phyloP scores from a whole-genome alignment of 2,113 vertebrate genomes.

The Sisor rabdophorus region DNA sequence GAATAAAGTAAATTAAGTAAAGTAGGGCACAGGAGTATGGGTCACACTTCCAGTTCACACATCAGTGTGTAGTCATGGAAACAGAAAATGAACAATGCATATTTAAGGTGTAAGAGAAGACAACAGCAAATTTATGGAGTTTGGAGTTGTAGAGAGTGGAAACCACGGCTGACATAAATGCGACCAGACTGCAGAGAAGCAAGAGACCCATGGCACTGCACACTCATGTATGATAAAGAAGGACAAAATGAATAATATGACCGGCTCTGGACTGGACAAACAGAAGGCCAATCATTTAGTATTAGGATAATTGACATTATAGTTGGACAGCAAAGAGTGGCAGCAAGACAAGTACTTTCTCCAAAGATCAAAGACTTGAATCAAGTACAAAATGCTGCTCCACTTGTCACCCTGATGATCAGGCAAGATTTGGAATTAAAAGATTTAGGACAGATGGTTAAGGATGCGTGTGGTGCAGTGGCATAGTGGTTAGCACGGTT shows the following conservation, averaged over 20 bases:
- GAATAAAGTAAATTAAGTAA: too few species aligned
- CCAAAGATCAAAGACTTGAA: not conserved
- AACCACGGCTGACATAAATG: not conserved
- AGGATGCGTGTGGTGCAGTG: too few species aligned
- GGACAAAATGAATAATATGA: not conserved
- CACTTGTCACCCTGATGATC: too few species aligned
- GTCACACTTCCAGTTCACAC: not conserved
- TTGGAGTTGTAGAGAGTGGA: not conserved
- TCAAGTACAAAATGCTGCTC: too few species aligned
- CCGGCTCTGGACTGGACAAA: not conserved
- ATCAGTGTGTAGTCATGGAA: too few species aligned
- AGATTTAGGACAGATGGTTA: too few species aligned
- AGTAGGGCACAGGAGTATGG: not conserved
- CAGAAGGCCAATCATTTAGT: not conserved
- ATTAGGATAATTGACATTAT: not conserved
- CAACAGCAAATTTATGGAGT: not conserved
- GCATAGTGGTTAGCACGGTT: too few species aligned
- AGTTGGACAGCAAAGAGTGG: not conserved
- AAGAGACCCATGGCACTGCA: not conserved
- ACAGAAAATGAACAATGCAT: too few species aligned
- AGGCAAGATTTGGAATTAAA: too few species aligned
- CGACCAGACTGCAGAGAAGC: not conserved
- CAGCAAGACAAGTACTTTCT: not conserved
- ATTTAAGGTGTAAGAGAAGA: not conserved
- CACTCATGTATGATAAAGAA: not conserved